phyloP scores from a whole-genome alignment of 2,888 invertebrate genomes.

The Acronicta psi region DNA sequence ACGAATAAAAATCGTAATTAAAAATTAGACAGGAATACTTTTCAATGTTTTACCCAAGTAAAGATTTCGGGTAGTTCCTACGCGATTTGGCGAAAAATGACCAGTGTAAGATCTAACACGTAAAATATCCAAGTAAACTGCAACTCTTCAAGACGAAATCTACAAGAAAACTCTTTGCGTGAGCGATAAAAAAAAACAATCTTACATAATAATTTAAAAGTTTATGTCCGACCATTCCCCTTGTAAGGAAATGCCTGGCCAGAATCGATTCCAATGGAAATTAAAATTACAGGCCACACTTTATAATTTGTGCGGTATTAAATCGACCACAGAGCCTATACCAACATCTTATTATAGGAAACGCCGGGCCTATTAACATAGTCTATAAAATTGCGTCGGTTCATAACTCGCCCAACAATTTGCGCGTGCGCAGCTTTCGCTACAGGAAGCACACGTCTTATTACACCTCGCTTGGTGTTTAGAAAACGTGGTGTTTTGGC shows the following conservation, averaged over 20 bases:
- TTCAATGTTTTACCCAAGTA: no score
- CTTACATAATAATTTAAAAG: constrained; percentile 2
- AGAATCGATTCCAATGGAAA: constrained; percentile 34
- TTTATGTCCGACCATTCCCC: neutral
- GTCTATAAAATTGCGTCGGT: constrained; percentile 61
- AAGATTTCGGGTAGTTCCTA: no score
- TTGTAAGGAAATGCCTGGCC: constrained; percentile 18
- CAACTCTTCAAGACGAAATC: no score
- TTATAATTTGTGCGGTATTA: constrained; percentile 52
- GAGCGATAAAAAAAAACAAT: neutral
- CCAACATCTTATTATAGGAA: constrained; percentile 59
- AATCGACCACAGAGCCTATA: constrained; percentile 39
- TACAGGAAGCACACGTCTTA: constrained; percentile 62
- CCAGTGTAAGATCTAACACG: no score
- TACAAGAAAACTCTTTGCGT: no score
- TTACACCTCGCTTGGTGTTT: constrained; percentile 54
- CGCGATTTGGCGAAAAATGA: no score
- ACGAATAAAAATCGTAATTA: no score
- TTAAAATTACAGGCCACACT: constrained; percentile 40
- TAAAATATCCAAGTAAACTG: no score
- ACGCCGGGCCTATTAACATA: constrained; percentile 58
- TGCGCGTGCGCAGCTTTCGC: constrained; percentile 67
- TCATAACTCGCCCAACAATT: constrained; percentile 57
- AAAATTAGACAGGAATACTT: no score
- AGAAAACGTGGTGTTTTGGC: constrained; percentile 40